Evolutionary conservation across 1,140 invertebrate species (phyloP), one percentile per base, ranked within the genome.

Genomic region (Rhopalosiphum maidis): DNA sequence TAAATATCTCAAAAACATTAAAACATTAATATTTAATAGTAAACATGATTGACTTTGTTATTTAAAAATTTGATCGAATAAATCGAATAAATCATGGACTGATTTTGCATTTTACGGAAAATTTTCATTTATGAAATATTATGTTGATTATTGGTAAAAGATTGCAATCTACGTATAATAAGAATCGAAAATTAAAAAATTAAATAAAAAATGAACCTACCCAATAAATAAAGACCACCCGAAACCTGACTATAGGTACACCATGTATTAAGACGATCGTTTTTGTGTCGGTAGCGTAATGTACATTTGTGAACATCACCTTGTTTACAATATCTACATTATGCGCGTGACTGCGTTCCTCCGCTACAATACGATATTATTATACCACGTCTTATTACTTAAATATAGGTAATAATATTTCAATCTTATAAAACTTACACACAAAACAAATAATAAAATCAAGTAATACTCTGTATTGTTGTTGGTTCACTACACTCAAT

Each of bases 361-460:
- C 23, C 11, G 3, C 9, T 41, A 41, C 41, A n/a, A n/a, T n/a
- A 85, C 2, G 4, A 41, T 85, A 43, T 77, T 77, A 77, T n/a
- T 77, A 77, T 77, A 77, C 60, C 30, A 5, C 83, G 23, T 41
- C 37, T 85, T 43, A 35, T 83, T 23, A 37, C 77, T 37, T 23
- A 37, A 22, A 83, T 37, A 37, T 37, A 37, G 77, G 60, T 77
- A 51, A 46, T 46, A 68, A n/a, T 11, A 85, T 85, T 85, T 85
- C 83, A 30, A 43, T 85, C 23, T 85, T 15, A 51, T 51, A n/a
- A 68, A 5, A 85, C 83, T 85, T 25, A 15, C 37, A 85, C 23
- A 41, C 37, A 18, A 46, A 86, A 86, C 85, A 86, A 86, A 86
- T 86, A 46, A 46, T 46, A 86, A n/a, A 77, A 77, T 46, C 41